Conservation (phyloP, 1,140 invertebrate species). For the Saxidomus purpurata region DNA sequence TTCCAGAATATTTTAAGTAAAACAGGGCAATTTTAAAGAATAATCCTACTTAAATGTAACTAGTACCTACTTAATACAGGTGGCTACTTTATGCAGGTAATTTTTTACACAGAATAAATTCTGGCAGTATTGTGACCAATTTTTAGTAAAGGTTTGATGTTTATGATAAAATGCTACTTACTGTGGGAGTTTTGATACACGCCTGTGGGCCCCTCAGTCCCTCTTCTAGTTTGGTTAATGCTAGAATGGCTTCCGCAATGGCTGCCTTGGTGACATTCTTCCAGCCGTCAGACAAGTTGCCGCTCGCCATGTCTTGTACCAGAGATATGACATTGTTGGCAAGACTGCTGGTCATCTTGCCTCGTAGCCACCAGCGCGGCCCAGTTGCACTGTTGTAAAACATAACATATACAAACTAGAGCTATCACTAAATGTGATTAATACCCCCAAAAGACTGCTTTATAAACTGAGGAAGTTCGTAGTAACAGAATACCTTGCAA, state of each 20-base stretch:
- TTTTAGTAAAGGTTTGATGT: too few species aligned
- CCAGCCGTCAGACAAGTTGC: slow-evolving; percentile 95
- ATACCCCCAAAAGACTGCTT: too few species aligned
- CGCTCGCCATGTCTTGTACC: slow-evolving; percentile 97
- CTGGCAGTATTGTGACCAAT: too few species aligned
- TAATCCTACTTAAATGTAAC: too few species aligned
- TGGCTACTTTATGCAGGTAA: too few species aligned
- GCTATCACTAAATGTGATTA: not conserved
- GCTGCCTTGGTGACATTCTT: slow-evolving; percentile 94
- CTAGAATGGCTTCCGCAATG: slow-evolving; percentile 96
- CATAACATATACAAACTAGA: not conserved
- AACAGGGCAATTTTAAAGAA: too few species aligned
- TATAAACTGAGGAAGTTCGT: too few species aligned
- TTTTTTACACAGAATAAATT: too few species aligned
- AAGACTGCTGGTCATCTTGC: slow-evolving; percentile 93
- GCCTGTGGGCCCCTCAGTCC: slow-evolving; percentile 90
- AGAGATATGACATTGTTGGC: slow-evolving; percentile 95
- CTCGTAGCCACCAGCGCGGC: slow-evolving; percentile 94
- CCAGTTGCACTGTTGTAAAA: slow-evolving; percentile 83
- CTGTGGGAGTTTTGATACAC: slow-evolving; percentile 93
- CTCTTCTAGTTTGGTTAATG: slow-evolving; percentile 94
- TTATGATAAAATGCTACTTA: too few species aligned
- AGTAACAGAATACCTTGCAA: too few species aligned
- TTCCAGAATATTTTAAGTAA: too few species aligned
- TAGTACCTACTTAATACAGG: too few species aligned